Conservation (phyloP, 1,140 invertebrate species). For the Neotoxoptera formosana region DNA sequence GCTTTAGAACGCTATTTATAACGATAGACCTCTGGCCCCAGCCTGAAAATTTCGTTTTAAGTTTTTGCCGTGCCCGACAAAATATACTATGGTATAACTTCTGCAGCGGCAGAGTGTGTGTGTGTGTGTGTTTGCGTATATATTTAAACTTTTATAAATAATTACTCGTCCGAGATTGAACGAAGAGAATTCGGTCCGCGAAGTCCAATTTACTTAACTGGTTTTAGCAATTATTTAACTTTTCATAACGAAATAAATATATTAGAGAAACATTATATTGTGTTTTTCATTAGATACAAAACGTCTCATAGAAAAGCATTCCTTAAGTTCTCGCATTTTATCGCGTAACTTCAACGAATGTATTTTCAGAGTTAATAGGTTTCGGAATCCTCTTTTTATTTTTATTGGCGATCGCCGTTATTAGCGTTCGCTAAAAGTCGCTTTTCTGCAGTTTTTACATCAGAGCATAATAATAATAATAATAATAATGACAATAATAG, state of each 20-base stretch:
- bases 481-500: background rate
- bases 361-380: background rate
- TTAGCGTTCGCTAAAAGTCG: background rate
- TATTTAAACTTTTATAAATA: constrained; percentile 39
- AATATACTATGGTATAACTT: background rate
- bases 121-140: no score
- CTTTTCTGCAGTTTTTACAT: background rate
- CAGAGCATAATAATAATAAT: background rate
- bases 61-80: background rate
- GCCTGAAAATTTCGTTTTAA: constrained; percentile 10
- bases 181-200: no score
- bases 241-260: background rate
- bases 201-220: background rate
- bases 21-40: constrained; percentile 8
- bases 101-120: background rate
- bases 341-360: background rate
- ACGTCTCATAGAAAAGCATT: background rate
- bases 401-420: background rate
- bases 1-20: background rate
- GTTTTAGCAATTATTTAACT: background rate
- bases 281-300: background rate
- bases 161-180: background rate
- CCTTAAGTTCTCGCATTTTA: background rate
- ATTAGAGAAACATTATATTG: background rate
- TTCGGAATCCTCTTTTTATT: background rate